Conservation (phyloP, 2,113 vertebrate genomes). For the Megaceryle torquata region DNA sequence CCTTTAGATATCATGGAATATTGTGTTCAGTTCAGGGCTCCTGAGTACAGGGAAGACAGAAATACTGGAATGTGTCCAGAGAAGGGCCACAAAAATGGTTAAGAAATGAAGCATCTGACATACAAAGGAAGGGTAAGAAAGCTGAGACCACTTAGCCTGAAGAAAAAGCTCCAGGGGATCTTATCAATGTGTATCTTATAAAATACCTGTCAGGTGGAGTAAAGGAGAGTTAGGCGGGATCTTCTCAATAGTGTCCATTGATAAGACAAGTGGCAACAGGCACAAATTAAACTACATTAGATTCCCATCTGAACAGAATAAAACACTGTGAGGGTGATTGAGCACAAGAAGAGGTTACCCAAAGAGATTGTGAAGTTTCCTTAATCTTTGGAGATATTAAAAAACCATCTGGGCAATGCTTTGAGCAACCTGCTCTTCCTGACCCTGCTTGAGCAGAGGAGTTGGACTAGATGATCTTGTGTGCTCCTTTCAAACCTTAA, state of each 20-base stretch:
- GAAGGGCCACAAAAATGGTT: neutral
- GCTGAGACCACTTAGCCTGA: neutral
- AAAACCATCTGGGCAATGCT: neutral
- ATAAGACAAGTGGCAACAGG: neutral
- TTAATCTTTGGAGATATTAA: neutral
- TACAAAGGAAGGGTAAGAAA: neutral
- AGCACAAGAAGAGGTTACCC: neutral
- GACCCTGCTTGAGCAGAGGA: neutral
- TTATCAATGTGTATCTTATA: neutral
- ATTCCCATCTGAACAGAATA: neutral
- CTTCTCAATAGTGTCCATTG: neutral
- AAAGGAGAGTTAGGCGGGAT: neutral
- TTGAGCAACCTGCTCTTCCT: neutral
- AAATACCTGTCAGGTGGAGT: neutral
- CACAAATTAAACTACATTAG: neutral
- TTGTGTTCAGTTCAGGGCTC: neutral
- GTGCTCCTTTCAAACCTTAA: neutral
- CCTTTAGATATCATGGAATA: neutral
- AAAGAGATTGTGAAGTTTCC: neutral
- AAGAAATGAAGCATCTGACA: neutral
- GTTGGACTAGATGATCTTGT: neutral
- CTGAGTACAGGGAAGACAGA: neutral
- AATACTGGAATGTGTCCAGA: neutral
- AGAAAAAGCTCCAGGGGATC: neutral
- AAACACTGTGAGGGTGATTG: neutral